phyloP scores from a whole-genome alignment of 2,888 invertebrate species.

The Formica aserva region DNA sequence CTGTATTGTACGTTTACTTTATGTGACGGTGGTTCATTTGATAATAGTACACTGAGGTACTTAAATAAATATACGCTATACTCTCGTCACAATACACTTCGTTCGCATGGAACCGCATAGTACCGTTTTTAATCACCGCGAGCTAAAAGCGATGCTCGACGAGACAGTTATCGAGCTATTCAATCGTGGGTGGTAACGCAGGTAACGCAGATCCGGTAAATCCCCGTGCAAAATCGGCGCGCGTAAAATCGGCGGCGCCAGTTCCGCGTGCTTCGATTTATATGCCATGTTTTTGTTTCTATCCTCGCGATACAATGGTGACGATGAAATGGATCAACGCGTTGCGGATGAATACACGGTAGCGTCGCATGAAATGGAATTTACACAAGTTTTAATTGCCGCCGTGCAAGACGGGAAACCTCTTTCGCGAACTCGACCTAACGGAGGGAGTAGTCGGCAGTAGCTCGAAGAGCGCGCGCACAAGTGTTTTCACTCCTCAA shows the following conservation, averaged over 20 bases:
- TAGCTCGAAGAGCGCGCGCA: constrained; percentile 62
- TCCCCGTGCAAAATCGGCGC: constrained; percentile 35
- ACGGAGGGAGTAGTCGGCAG: constrained; percentile 68
- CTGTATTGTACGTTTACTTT: constrained; percentile 16
- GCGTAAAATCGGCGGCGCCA: constrained; percentile 30
- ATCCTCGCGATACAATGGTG: constrained; percentile 6
- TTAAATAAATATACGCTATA: constrained; percentile 57
- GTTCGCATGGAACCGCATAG: neutral
- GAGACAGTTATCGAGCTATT: constrained; percentile 45
- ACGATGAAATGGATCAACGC: constrained; percentile 39
- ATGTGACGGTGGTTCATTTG: constrained; percentile 25
- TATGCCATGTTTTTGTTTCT: constrained; percentile 27
- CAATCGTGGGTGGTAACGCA: constrained; percentile 31
- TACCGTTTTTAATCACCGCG: constrained; percentile 46
- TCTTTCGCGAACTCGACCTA: constrained; percentile 28
- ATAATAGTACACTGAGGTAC: neutral
- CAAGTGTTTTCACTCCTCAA: constrained; percentile 67
- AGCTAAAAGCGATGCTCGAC: constrained; percentile 35
- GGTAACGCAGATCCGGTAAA: constrained; percentile 50
- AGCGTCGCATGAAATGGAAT: constrained; percentile 57
- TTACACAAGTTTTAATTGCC: constrained; percentile 75
- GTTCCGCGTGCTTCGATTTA: constrained; percentile 24
- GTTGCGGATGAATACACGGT: constrained; percentile 46
- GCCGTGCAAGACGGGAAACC: constrained; percentile 43
- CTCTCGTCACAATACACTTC: constrained; percentile 21